These are phyloP conservation scores for Drosophila anomelani DNA, from an alignment of 2,888 invertebrate genomes.

Conservation along the genomic window DNA sequence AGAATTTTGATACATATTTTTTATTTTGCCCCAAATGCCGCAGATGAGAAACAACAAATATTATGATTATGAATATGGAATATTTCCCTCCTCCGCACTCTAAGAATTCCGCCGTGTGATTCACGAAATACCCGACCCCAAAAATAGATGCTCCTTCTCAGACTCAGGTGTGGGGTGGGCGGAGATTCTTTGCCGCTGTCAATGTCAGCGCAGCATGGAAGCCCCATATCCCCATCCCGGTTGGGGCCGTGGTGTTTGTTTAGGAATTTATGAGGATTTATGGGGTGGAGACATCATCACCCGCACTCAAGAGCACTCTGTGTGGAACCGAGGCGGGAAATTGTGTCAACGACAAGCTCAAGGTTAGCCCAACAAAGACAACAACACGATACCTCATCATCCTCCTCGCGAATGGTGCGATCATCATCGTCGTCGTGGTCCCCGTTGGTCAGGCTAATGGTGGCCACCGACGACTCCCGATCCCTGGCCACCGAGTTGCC, in stretches of 20 bases:
- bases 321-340: slow-evolving; percentile 15
- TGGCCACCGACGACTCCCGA: slow-evolving; percentile 73
- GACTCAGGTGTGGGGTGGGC: slow-evolving; percentile 31
- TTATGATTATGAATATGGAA: slow-evolving; percentile 30
- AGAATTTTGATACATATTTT: slow-evolving; percentile 7
- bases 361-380: slow-evolving; percentile 45
- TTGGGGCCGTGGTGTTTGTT: slow-evolving; percentile 25
- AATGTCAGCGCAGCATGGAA: slow-evolving; percentile 60
- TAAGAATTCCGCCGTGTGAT: slow-evolving; percentile 62
- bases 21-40: slow-evolving; percentile 10
- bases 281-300: slow-evolving; percentile 42
- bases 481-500: slow-evolving; percentile 82
- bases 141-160: slow-evolving; percentile 53
- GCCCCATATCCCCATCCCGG: slow-evolving; percentile 5
- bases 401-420: slow-evolving; percentile 88
- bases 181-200: slow-evolving; percentile 57
- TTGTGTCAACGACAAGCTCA: slow-evolving; percentile 53
- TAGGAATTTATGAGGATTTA: slow-evolving; percentile 46
- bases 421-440: slow-evolving; percentile 87
- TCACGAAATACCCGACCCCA: slow-evolving; percentile 51
- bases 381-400: slow-evolving; percentile 85
- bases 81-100: slow-evolving; percentile 28
- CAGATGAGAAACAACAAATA: slow-evolving; percentile 6
- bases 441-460: slow-evolving; percentile 36
- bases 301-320: slow-evolving; percentile 8